A percentile compares a stretch with the other conserved stretches of the same genome.
Evolutionary conservation across 37 sponge, comb jelly and placozoan species (phyloP).

Genomic region (Amphimedon queenslandica): DNA sequence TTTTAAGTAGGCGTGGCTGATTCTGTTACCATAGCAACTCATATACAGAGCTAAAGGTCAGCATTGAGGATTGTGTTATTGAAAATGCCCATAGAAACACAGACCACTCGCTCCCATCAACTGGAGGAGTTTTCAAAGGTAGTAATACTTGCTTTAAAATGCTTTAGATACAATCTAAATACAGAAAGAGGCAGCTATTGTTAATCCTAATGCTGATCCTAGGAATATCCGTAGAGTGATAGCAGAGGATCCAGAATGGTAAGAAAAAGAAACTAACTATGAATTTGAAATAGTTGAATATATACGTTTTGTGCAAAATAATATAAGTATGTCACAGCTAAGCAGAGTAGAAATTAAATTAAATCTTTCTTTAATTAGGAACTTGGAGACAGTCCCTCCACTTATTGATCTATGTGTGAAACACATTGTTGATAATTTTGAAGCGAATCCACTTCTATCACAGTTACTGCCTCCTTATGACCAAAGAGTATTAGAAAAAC

Average conservation of each 20-base stretch:
- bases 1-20: too few relatives aligned
- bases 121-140: too few relatives aligned
- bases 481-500: conserved; percentile 56
- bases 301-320: neutral
- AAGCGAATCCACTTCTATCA: conserved; percentile 73
- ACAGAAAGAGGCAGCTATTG: neutral
- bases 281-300: neutral
- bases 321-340: neutral
- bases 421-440: conserved; percentile 77
- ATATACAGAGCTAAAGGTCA: too few relatives aligned
- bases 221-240: conserved; percentile 87
- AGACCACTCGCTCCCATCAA: neutral
- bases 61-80: neutral
- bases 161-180: neutral
- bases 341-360: too few relatives aligned
- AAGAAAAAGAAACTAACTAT: too few relatives aligned
- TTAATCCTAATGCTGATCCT: conserved; percentile 85
- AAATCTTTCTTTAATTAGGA: conserved; percentile 44
- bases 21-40: too few relatives aligned
- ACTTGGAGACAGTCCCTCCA: conserved; percentile 87
- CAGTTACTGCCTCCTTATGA: conserved; percentile 73
- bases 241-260: conserved; percentile 99
- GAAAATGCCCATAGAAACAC: neutral
- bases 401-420: conserved; percentile 75
- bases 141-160: too few relatives aligned